Evolutionary conservation across 1,140 invertebrate species (phyloP), one percentile per base, ranked within the genome.

Genomic region (Cotesia vestalis): DNA sequence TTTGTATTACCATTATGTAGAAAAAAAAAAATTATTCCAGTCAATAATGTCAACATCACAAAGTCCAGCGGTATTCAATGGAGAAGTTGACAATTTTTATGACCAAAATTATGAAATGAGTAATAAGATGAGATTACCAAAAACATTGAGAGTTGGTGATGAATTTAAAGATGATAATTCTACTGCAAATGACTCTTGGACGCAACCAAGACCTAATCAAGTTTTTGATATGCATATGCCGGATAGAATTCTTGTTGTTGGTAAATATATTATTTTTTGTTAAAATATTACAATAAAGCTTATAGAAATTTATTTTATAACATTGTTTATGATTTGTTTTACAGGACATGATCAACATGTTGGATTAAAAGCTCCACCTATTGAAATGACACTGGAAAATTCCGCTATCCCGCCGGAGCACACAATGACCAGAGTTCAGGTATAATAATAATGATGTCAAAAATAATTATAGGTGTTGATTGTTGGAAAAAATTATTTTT

Each of bases 211-310:
- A 78, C 81, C 83, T 11, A 87, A 87, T 80, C 92, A 94, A 75
- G 93, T 93, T 86, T 91, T 93, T 83, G 91, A 94, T 74, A 97
- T 96, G 95, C 91, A 92, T 80, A 95, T 97, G 36, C 95, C 95
- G n/a, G 95, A 96, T 77, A 89, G 94, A 79, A 96, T 97, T 84
- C 88, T 96, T 74, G 94, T 96, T 66, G 89, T 92, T 77, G 95
- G 90, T 91, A 83, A 82, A 80, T 81, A 63, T 63, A 64, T n/a
- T 17, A 17, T 27, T 27, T 27, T 27, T 27, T 27, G 2, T 27
- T 27, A 27, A 27, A 27, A 27, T 27, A 27, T 27, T 27, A 27
- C 27, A 27, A 27, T 27, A 27, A 17, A 17, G 17, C 17, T 17
- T 17, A 17, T 1, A 17, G 17, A 17, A 17, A 17, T 17, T 17